phyloP scores from a whole-genome alignment of 2,797 vertebrate genomes.

The Gila robusta region DNA sequence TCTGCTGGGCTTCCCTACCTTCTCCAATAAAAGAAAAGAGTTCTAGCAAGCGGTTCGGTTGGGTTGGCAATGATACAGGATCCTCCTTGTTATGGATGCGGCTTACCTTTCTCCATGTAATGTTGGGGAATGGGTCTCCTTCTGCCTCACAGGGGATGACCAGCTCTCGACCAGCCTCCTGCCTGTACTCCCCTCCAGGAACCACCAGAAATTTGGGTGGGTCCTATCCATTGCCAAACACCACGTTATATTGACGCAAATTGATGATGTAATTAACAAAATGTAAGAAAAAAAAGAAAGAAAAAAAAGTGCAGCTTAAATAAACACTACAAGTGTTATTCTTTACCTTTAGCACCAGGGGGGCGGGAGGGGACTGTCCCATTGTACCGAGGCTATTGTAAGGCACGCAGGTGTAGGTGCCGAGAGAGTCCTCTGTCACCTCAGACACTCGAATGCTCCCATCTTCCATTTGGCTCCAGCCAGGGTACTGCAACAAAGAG shows the following conservation, averaged over 20 bases:
- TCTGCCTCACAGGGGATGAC: slow-evolving; percentile 97
- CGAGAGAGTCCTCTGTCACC: slow-evolving; percentile 97
- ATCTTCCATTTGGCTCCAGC: slow-evolving; percentile 96
- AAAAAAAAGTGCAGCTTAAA: background rate
- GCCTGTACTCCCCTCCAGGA: slow-evolving; percentile 99
- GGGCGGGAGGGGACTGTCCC: slow-evolving; percentile 96
- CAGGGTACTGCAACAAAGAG: slow-evolving; percentile 82
- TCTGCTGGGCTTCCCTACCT: slow-evolving; percentile 98
- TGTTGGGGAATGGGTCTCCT: slow-evolving; percentile 97
- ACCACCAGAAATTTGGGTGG: slow-evolving; percentile 99
- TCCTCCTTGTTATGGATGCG: background rate
- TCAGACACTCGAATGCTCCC: slow-evolving; percentile 97
- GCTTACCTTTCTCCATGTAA: slow-evolving; percentile 97
- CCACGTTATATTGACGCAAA: slow-evolving; percentile 9
- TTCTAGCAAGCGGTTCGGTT: background rate
- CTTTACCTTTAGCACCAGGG: slow-evolving; percentile 97
- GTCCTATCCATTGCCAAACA: slow-evolving; percentile 78
- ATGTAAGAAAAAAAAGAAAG: background rate
- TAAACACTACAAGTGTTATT: background rate
- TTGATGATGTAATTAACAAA: background rate
- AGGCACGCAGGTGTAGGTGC: slow-evolving; percentile 99
- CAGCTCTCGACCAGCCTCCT: slow-evolving; percentile 97
- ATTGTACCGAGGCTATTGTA: slow-evolving; percentile 98
- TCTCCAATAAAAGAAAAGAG: slow-evolving; percentile 69
- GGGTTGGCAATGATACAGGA: background rate